phyloP scores from a whole-genome alignment of 2,888 invertebrate genomes.

The Zaprionus obscuricornis region DNA sequence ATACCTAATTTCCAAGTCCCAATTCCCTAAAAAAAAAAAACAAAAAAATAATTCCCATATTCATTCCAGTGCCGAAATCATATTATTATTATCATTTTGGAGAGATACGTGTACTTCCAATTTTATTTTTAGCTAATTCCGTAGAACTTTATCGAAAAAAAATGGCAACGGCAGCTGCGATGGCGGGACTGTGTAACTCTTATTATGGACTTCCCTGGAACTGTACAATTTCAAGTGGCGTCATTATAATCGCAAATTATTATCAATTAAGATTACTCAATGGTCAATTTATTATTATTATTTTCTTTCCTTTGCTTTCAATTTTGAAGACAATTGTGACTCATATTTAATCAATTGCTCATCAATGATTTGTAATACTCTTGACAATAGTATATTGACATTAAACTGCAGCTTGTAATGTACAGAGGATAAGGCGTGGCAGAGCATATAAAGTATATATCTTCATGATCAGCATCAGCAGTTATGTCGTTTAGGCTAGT shows the following conservation, averaged over 20 bases:
- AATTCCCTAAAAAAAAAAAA: too few species aligned
- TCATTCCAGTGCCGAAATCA: slow-evolving; percentile 1
- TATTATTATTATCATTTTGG: too few species aligned
- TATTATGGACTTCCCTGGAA: slow-evolving; percentile 47
- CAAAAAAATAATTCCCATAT: too few species aligned
- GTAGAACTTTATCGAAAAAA: slow-evolving; percentile 39
- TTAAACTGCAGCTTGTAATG: neutral
- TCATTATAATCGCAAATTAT: slow-evolving; percentile 13
- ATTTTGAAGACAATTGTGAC: too few species aligned
- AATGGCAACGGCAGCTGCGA: too few species aligned
- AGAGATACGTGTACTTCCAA: too few species aligned
- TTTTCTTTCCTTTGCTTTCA: too few species aligned
- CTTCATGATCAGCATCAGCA: too few species aligned
- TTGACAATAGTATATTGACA: neutral
- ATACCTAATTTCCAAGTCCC: too few species aligned
- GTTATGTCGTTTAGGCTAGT: too few species aligned
- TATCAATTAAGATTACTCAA: slow-evolving; percentile 31
- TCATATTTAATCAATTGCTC: slow-evolving; percentile 10
- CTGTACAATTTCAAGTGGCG: slow-evolving; percentile 24
- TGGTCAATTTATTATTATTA: slow-evolving; percentile 14
- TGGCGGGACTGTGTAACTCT: neutral
- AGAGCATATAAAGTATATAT: too few species aligned
- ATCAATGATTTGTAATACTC: neutral
- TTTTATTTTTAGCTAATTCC: slow-evolving; percentile 13
- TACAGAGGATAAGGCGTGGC: neutral